Base-by-base conservation (phyloP, 2,888 invertebrate species). In the Leptopilina drosophilae region DNA sequence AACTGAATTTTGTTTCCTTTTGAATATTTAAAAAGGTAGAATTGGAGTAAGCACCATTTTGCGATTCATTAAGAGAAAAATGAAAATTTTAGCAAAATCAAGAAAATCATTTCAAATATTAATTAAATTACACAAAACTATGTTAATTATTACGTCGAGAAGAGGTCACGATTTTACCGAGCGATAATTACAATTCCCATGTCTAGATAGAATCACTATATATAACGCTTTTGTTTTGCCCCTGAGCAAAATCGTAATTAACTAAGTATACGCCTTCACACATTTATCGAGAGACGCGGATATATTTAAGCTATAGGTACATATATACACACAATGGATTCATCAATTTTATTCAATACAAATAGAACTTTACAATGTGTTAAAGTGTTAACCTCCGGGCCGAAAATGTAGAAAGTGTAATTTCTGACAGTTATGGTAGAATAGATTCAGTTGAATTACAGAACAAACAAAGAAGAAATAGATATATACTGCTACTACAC, bases 321-420 rank as follows among this genome's bases (percentile, higher is more conserved):
- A 20, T 49, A 11, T 42, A 12, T 49, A 46, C 46, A 46, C 56
- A 73, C 73, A 73, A 73, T 73, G 33, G 56, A 12, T 53, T 26
- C 73, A 73, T 73, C 33, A 73, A 73, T 73, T 73, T 53, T 40
- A n/a, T n/a, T 56, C 73, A 14, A 33, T 56, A 73, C 33, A 73
- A 56, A 73, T 56, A 73, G 12, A 33, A 33, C 4, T 33, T 56
- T 56, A 73, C n/a, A 73, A 26, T 73, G 69, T 33, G 33, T 56
- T 56, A 73, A 33, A 40, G 56, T 73, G 73, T 73, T 33, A 73
- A 73, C 56, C 73, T 53, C 33, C 11, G 33, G 73, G 73, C 53
- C 56, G 9, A 73, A 73, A 73, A 56, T 73, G 14, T 73, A 73
- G 53, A 73, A 53, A 73, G 73, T 73, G 33, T 73, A 56, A 73